Base-by-base conservation (phyloP, 2,888 invertebrate species). In the Pristionchus fissidentatus region DNA sequence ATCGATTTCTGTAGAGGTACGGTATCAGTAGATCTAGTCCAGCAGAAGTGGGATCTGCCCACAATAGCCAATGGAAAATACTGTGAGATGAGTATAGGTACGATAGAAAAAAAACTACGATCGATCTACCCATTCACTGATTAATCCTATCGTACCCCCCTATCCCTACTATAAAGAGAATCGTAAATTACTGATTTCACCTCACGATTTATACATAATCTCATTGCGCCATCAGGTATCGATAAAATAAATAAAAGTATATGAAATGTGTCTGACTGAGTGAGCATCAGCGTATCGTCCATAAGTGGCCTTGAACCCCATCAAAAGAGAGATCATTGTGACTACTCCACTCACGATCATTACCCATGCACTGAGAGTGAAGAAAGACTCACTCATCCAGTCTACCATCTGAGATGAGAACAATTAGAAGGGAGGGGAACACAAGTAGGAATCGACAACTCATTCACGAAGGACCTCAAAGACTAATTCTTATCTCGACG, bases 281-380 rank as follows among this genome's bases (percentile, higher is more conserved):
- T 49, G 22, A 7, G 15, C 83, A 15, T 83, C 52, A 13, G 87
- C 84, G 83, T 90, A 90, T 66, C 90, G 85, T 52, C 90, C 90
- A 73, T 90, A 90, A 41, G 84, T 82, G 55, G 89, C 89, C 32
- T 85, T 86, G 49, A 88, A 43, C n/a, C 89, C 89, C 8, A 84
- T 26, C n/a, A 86, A 79, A n/a, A 90, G 83, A 13, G 85, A 57
- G 3, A 85, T n/a, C 41, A 84, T 86, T 19, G 87, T 87, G 26
- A 86, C 80, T 35, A 86, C 49, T 19, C 87, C 90, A 13, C 78
- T 83, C 73, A 75, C 60, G 32, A 88, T 85, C 87, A 88, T 88
- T 15, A 81, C 26, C 82, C 85, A 85, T 22, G 86, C 75, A 75
- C 86, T 52, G n/a, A 46, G 15, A 32, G 75, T 32, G 66, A 83